Evolutionary conservation across 92 coral and sea anemone genomes (phyloP), one percentile per base, ranked within the genome.

Genomic region (Siderastrea radians): DNA sequence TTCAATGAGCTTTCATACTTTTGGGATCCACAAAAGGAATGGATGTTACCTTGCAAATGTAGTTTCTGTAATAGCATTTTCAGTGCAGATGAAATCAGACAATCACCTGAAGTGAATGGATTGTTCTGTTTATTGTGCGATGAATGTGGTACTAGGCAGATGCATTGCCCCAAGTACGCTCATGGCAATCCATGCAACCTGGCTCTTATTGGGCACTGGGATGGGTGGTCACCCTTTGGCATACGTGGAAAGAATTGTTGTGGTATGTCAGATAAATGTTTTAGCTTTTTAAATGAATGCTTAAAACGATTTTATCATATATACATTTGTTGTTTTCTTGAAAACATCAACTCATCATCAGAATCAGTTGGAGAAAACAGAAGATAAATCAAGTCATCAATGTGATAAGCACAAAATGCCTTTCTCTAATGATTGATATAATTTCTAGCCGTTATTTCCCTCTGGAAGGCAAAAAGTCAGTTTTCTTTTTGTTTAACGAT

Each of bases 221-320:
- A 80, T 80, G 91, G 91, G 9, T 80, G 91, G 91, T 79, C 81
- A 63, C 91, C 91, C 3, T 87, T 87, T 80, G 91, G 91, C 5
- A 1, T 2, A 7, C 87, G 81, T 8, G 91, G 91, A 2, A 51
- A 74, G 17, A 49, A 75, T 60, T 46, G 64, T 54, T 84, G 65
- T 84, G 89, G 89, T 84, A 84, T 7, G 81, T 72, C 7, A 67
- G 4, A 8, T 67, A 1, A 19, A 59, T 16, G 3, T 8, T 26
- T 26, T 26, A 26, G 38, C 38, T 26, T 26, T 26, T 26, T 26
- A 26, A 26, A 26, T 26, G 38, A 26, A 26, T 26, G 38, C 38
- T 26, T 26, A 26, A 26, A 0, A 26, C 38, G 38, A 26, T 26
- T 26, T 26, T 26, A 26, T 26, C 38, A 26, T 26, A 26, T 26